Conservation (phyloP, 2,888 invertebrate species). For the Aphodius granarius region DNA sequence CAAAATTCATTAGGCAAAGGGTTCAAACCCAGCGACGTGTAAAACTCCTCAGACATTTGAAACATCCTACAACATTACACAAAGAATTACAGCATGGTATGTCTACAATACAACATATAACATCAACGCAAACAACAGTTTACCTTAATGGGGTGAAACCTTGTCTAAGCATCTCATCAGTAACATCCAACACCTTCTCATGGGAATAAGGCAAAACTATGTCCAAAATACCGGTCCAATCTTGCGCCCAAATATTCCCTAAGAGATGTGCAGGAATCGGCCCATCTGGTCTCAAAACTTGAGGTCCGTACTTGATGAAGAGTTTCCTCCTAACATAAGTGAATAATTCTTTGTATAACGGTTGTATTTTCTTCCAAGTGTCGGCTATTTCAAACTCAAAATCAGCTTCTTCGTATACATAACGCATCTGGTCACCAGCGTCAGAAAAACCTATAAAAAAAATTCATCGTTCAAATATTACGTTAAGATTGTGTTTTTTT, state of each 20-base stretch:
- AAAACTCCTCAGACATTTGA: conserved; percentile 82
- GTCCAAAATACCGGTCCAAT: conserved; percentile 76
- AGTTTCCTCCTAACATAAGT: conserved; percentile 77
- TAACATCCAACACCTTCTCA: conserved; percentile 71
- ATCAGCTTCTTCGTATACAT: conserved; percentile 70
- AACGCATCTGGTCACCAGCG: conserved; percentile 80
- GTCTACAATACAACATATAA: background rate
- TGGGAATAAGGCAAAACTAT: conserved; percentile 76
- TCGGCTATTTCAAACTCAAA: conserved; percentile 62
- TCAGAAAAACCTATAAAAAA: conserved; percentile 82
- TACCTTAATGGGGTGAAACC: conserved; percentile 74
- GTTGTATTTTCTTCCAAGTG: conserved; percentile 66
- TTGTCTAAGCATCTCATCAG: conserved; percentile 74
- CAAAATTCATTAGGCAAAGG: conserved; percentile 84
- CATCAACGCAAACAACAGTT: background rate
- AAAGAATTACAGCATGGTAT: background rate
- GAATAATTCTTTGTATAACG: conserved; percentile 80
- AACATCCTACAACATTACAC: conserved; percentile 65
- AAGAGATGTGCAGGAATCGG: conserved; percentile 84
- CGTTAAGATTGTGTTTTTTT: background rate
- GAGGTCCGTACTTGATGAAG: conserved; percentile 51
- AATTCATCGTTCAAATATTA: background rate
- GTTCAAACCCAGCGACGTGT: conserved; percentile 76
- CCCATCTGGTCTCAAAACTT: conserved; percentile 62
- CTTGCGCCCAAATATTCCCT: conserved; percentile 85